These are phyloP conservation scores for Oreochromis grahami DNA, from an alignment of 2,797 vertebrate genomes.

Conservation along the genomic window DNA sequence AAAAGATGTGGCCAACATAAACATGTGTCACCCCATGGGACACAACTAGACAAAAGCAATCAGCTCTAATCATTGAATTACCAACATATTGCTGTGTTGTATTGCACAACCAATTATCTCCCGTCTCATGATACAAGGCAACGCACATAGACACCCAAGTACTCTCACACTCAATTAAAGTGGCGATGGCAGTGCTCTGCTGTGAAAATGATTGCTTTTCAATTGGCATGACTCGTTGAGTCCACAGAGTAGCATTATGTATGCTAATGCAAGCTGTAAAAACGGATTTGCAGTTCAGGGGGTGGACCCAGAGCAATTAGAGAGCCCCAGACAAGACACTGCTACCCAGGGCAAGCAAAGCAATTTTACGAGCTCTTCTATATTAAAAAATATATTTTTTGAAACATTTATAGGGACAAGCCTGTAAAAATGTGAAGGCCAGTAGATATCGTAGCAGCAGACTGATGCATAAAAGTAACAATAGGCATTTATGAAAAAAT, in stretches of 20 bases:
- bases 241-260: constrained; percentile 74
- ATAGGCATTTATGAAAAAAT: not conserved
- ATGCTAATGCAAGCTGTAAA: constrained; percentile 78
- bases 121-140: constrained; percentile 55
- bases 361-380: constrained; percentile 39
- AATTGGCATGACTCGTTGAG: constrained; percentile 66
- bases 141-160: constrained; percentile 17
- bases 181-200: constrained; percentile 47
- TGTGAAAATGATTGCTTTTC: constrained; percentile 72
- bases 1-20: not conserved
- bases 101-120: constrained; percentile 72
- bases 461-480: not conserved
- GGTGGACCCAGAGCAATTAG: constrained; percentile 66
- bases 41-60: constrained; percentile 72
- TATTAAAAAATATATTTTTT: constrained; percentile 40
- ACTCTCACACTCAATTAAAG: constrained; percentile 67
- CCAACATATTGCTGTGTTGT: constrained; percentile 64
- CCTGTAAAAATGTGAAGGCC: not conserved
- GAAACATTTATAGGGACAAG: not conserved
- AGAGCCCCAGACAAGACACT: constrained; percentile 30
- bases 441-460: not conserved
- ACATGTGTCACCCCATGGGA: constrained; percentile 49
- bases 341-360: constrained; percentile 8
- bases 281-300: constrained; percentile 51
- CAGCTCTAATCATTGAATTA: constrained; percentile 71